Conservation (phyloP, 1,140 invertebrate species). For the Homarus americanus region DNA sequence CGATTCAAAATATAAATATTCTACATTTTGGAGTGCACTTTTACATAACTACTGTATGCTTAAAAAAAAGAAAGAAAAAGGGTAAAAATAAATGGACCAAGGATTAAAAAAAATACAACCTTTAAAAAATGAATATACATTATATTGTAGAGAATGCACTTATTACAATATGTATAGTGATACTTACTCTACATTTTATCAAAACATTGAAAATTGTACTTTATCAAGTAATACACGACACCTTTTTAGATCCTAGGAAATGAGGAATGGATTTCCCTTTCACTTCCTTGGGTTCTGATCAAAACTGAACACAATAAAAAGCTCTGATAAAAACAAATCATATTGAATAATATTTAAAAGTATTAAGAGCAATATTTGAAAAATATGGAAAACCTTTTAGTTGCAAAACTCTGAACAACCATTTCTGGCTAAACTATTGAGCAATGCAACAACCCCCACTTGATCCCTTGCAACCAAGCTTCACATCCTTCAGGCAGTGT, state of each 20-base stretch:
- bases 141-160: slow-evolving; percentile 73
- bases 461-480: slow-evolving; percentile 19
- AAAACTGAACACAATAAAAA: slow-evolving; percentile 60
- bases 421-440: slow-evolving; percentile 7
- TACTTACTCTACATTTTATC: slow-evolving; percentile 72
- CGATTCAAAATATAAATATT: no score
- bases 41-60: no score
- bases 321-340: slow-evolving; percentile 28
- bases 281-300: slow-evolving; percentile 14
- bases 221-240: slow-evolving; percentile 62
- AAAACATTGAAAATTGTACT: slow-evolving; percentile 72
- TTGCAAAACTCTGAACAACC: slow-evolving; percentile 20
- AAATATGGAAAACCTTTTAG: slow-evolving; percentile 18
- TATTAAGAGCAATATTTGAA: slow-evolving; percentile 22
- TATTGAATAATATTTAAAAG: slow-evolving; percentile 22
- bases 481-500: background rate
- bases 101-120: slow-evolving; percentile 16
- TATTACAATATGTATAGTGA: slow-evolving; percentile 73
- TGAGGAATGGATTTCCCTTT: slow-evolving; percentile 35
- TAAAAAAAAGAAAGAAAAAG: no score
- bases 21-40: no score
- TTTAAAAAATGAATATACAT: slow-evolving; percentile 73
- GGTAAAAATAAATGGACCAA: no score
- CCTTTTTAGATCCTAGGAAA: slow-evolving; percentile 55
- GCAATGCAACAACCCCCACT: slow-evolving; percentile 15